A percentile compares a stretch with the other conserved stretches of the same genome.
Conservation (phyloP, 2,113 vertebrate genomes). For the Aix galericulata region DNA sequence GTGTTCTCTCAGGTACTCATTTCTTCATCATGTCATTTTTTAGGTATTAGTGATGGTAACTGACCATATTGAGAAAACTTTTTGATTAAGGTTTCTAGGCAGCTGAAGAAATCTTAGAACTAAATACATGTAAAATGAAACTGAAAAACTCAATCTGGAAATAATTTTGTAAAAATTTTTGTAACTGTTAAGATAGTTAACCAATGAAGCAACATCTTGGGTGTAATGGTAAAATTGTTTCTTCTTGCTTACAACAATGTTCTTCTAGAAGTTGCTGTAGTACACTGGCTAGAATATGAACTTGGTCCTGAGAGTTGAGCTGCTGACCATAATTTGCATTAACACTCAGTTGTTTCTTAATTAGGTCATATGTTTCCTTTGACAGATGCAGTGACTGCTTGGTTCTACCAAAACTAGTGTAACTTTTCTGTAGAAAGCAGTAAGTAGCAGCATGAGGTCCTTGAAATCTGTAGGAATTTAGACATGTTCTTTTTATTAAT, state of each 20-base stretch:
- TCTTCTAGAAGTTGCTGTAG: not conserved
- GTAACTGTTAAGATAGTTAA: not conserved
- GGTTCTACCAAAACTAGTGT: not conserved
- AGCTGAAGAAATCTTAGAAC: not conserved
- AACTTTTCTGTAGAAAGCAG: not conserved
- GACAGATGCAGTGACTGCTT: not conserved
- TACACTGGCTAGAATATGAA: not conserved
- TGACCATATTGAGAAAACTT: not conserved
- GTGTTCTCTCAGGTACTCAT: not conserved
- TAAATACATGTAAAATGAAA: not conserved
- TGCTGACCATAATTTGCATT: not conserved
- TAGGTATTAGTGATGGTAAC: not conserved
- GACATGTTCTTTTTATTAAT: not conserved
- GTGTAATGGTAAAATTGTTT: not conserved
- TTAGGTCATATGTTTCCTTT: not conserved
- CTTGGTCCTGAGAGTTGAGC: not conserved
- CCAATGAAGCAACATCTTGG: not conserved
- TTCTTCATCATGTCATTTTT: not conserved
- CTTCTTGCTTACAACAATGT: not conserved
- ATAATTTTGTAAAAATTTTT: not conserved
- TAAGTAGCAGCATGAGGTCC: not conserved
- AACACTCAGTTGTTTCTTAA: not conserved
- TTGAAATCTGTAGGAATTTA: not conserved
- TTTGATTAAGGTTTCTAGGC: not conserved
- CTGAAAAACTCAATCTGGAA: not conserved